phyloP scores from a whole-genome alignment of 2,888 invertebrate species.

The Lasiommata megera region DNA sequence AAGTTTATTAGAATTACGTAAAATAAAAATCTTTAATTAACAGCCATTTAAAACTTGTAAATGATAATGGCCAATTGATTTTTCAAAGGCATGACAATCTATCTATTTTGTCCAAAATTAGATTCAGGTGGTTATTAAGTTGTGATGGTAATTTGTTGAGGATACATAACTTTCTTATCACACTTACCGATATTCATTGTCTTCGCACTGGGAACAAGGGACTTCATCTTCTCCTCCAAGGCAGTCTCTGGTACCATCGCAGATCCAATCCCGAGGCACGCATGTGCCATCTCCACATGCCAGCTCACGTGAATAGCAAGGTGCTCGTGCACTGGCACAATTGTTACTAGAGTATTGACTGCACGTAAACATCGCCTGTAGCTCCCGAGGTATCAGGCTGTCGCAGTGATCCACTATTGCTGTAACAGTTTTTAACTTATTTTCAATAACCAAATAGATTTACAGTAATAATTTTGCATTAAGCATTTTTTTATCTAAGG shows the following conservation, averaged over 20 bases:
- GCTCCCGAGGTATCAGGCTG: constrained; percentile 79
- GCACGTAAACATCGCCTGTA: constrained; percentile 82
- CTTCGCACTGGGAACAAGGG: constrained; percentile 66
- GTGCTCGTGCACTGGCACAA: constrained; percentile 74
- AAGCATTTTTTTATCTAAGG: too few relatives aligned
- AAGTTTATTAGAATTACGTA: too few relatives aligned
- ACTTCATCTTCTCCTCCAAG: constrained; percentile 83
- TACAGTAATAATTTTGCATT: too few relatives aligned
- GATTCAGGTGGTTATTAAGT: too few relatives aligned
- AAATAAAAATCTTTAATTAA: too few relatives aligned
- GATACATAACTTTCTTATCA: neutral
- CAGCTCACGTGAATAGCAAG: constrained; percentile 79
- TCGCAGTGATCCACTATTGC: constrained; percentile 84
- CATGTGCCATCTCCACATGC: constrained; percentile 82
- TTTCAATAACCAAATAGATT: too few relatives aligned
- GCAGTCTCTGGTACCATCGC: constrained; percentile 84
- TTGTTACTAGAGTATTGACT: constrained; percentile 81
- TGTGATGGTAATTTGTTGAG: too few relatives aligned
- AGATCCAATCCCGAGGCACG: constrained; percentile 83
- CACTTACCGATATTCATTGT: constrained; percentile 59
- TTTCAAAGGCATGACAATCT: too few relatives aligned
- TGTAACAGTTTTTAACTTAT: constrained; percentile 45
- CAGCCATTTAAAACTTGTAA: too few relatives aligned
- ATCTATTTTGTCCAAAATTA: too few relatives aligned
- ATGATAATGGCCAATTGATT: too few relatives aligned